Percentiles rank a stretch among this genome's conserved stretches.
Evolutionary conservation across 2,113 vertebrate species (phyloP).

Genomic region (Pholis gunnellus): DNA sequence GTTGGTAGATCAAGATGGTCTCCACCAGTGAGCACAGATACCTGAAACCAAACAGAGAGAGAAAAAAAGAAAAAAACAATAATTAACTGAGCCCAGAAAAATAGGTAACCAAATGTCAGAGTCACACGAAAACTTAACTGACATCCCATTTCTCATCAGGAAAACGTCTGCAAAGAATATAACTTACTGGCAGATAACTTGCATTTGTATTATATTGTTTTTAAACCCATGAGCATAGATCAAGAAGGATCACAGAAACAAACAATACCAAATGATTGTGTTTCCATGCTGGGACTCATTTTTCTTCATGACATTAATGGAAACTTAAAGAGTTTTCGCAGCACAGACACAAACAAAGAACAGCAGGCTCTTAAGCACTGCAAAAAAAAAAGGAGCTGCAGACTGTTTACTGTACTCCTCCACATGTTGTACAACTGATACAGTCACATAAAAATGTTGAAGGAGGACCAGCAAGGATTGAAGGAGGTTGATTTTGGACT

Average conservation of each 20-base stretch:
- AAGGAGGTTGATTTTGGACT: neutral
- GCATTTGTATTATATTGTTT: neutral
- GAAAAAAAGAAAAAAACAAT: neutral
- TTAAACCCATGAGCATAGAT: slow-evolving; percentile 8
- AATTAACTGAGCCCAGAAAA: neutral
- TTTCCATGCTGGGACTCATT: slow-evolving; percentile 38
- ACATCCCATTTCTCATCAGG: neutral
- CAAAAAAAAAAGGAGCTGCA: slow-evolving; percentile 8
- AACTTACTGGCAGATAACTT: slow-evolving; percentile 5
- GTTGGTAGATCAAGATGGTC: slow-evolving; percentile 95
- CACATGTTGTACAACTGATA: neutral
- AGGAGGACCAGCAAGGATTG: no score
- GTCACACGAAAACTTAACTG: neutral
- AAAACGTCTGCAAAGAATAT: slow-evolving; percentile 1
- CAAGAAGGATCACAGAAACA: slow-evolving; percentile 17
- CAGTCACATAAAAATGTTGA: slow-evolving; percentile 8
- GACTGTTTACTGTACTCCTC: slow-evolving; percentile 16
- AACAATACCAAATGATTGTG: slow-evolving; percentile 10
- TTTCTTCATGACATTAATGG: slow-evolving; percentile 50
- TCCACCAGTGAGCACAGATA: slow-evolving; percentile 95
- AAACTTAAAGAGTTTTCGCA: slow-evolving; percentile 48
- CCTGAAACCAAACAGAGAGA: slow-evolving; percentile 79
- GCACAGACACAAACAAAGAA: slow-evolving; percentile 38
- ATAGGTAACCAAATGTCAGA: neutral
- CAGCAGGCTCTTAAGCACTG: slow-evolving; percentile 29